Base-by-base conservation (phyloP, 2,888 invertebrate genomes). In the Acrobasis consociella region DNA sequence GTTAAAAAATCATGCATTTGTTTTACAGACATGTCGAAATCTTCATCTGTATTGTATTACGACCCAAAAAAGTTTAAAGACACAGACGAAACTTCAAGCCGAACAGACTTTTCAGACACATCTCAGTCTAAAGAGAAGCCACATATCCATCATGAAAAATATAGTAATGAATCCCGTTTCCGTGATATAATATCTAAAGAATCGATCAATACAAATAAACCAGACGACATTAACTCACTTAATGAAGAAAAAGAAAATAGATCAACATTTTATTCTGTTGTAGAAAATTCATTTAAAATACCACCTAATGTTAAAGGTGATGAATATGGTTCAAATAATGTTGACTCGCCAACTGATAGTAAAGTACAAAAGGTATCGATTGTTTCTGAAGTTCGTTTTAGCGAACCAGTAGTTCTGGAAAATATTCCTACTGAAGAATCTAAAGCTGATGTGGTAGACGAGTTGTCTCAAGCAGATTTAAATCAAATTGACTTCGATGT, bases 361-460 rank as follows among this genome's bases (percentile, higher is more conserved):
- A 38, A 16, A 3, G 55, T 39, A 38, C 55, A 15, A 5, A 55
- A 55, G 7, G 9, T 16, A 37, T 55, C 55, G 5, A 55, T n/a
- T 55, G 5, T 16, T 9, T 55, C 55, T 10, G 55, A 55, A 39
- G 55, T 55, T 16, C 55, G 39, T 55, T 55, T 55, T 5, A 15
- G 16, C 16, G 38, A 55, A 5, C 55, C 55, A 55, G 7, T 39
- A 15, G 39, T 55, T n/a, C 38, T 7, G 9, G 38, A 38, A 16
- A 1, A 11, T 10, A 37, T 39, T n/a, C 15, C 37, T 39, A 39
- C 16, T 38, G 38, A 39, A 38, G 55, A 55, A n/a, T 37, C n/a
- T 52, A 16, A 55, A n/a, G 1, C 15, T 37, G 53, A 37, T 31
- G 31, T 31, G 31, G 31, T 31, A 31, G 31, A 8, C 2, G 31